phyloP scores from a whole-genome alignment of 2,797 vertebrate species.

The Falco naumanni region DNA sequence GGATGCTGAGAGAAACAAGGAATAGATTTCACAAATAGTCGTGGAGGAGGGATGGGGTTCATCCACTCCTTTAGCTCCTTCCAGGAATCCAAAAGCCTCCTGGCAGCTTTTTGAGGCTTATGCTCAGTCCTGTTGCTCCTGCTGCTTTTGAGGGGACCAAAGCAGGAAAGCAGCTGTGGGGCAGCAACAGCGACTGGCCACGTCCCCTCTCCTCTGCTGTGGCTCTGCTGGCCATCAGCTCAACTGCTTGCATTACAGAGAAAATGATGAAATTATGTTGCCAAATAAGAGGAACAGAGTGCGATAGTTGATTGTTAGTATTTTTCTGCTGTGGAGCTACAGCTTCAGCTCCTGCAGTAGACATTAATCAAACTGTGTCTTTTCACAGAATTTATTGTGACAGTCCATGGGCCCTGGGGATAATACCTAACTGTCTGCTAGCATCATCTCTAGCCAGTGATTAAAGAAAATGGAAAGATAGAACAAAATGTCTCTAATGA shows the following conservation, averaged over 20 bases:
- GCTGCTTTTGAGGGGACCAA: neutral
- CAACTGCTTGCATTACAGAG: neutral
- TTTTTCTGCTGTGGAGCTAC: neutral
- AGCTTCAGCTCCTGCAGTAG: neutral
- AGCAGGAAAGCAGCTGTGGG: neutral
- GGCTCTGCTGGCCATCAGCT: neutral
- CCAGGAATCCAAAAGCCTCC: neutral
- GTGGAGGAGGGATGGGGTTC: neutral
- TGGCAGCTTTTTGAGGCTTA: neutral
- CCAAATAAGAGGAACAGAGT: neutral
- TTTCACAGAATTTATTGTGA: constrained; percentile 42
- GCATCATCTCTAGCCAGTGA: constrained; percentile 10
- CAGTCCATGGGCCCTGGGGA: neutral
- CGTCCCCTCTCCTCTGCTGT: neutral
- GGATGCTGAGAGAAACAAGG: neutral
- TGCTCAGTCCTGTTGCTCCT: neutral
- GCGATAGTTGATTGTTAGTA: neutral
- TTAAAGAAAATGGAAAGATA: constrained; percentile 38
- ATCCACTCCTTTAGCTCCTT: neutral
- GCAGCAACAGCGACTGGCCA: neutral
- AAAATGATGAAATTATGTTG: neutral
- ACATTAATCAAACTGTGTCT: neutral
- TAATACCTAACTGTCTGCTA: constrained; percentile 38
- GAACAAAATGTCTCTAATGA: constrained; percentile 24
- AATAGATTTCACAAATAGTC: neutral